phyloP scores from a whole-genome alignment of 2,888 invertebrate species.

The Melieria omissa region DNA sequence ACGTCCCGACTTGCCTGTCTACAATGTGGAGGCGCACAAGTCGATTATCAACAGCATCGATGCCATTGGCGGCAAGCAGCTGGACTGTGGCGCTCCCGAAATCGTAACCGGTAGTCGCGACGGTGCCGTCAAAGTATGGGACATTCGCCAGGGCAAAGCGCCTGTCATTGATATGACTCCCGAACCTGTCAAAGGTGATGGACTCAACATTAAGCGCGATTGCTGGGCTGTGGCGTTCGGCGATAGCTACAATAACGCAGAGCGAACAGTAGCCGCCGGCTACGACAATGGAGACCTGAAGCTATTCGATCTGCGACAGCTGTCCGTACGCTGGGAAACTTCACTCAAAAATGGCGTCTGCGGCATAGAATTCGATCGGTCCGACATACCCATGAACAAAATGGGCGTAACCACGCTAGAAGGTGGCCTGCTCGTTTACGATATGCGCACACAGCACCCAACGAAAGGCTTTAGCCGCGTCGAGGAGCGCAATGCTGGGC shows the following conservation, averaged over 20 bases:
- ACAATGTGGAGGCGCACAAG: conserved; percentile 81
- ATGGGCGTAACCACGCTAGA: conserved; percentile 90
- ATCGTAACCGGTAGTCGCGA: conserved; percentile 94
- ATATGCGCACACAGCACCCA: conserved; percentile 87
- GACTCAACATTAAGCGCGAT: conserved; percentile 75
- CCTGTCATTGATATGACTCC: conserved; percentile 86
- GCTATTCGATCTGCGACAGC: conserved; percentile 87
- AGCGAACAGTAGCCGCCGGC: conserved; percentile 88
- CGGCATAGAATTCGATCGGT: conserved; percentile 88
- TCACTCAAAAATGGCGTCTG: conserved; percentile 94
- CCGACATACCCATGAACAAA: conserved; percentile 96
- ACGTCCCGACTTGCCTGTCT: conserved; percentile 77
- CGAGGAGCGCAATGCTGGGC: conserved; percentile 65
- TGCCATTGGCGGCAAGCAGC: conserved; percentile 84
- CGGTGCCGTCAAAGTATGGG: conserved; percentile 96
- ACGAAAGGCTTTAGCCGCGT: conserved; percentile 85
- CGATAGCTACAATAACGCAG: conserved; percentile 86
- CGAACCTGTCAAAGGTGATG: conserved; percentile 68
- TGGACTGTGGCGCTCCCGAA: conserved; percentile 93
- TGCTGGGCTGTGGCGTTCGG: conserved; percentile 96
- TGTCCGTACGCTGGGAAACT: conserved; percentile 89
- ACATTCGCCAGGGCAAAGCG: conserved; percentile 86
- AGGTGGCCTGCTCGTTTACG: conserved; percentile 89
- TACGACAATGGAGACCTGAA: conserved; percentile 97
- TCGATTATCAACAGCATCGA: conserved; percentile 92